These are phyloP conservation scores for Listronotus bonariensis DNA, from an alignment of 1,140 invertebrate genomes.

Conservation along the genomic window DNA sequence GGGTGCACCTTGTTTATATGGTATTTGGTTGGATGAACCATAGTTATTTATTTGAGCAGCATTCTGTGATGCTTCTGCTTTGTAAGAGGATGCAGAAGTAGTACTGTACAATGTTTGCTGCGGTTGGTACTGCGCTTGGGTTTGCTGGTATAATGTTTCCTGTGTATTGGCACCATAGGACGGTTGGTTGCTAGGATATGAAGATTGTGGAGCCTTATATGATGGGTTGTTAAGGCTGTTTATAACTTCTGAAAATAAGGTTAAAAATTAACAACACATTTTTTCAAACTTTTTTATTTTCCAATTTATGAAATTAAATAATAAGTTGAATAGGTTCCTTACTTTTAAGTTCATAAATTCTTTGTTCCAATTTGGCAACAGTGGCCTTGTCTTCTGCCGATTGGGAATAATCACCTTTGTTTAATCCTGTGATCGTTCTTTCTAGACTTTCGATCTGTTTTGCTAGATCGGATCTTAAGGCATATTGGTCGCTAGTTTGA, in stretches of 20 bases:
- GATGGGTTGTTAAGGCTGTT: slow-evolving; percentile 34
- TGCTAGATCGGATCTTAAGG: slow-evolving; percentile 38
- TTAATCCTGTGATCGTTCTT: slow-evolving; percentile 39
- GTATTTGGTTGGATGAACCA: background rate
- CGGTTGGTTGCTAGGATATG: background rate
- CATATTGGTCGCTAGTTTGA: slow-evolving; percentile 19
- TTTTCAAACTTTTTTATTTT: too few relatives aligned
- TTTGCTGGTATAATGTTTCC: background rate
- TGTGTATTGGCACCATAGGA: background rate
- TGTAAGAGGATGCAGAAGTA: too few relatives aligned
- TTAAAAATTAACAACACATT: too few relatives aligned
- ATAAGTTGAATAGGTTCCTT: too few relatives aligned
- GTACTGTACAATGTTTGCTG: too few relatives aligned
- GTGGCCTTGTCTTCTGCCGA: slow-evolving; percentile 42
- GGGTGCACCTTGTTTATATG: background rate
- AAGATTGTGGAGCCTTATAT: background rate
- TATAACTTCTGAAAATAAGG: slow-evolving; percentile 37
- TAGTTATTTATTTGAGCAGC: too few relatives aligned
- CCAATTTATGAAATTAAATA: too few relatives aligned
- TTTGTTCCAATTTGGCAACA: slow-evolving; percentile 42
- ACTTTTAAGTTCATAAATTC: slow-evolving; percentile 46
- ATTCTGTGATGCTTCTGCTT: too few relatives aligned
- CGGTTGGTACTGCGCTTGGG: background rate
- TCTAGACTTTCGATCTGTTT: slow-evolving; percentile 47
- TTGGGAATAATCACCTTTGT: slow-evolving; percentile 43